phyloP scores from a whole-genome alignment of 2,113 vertebrate species.

The Toxotes chatareus region DNA sequence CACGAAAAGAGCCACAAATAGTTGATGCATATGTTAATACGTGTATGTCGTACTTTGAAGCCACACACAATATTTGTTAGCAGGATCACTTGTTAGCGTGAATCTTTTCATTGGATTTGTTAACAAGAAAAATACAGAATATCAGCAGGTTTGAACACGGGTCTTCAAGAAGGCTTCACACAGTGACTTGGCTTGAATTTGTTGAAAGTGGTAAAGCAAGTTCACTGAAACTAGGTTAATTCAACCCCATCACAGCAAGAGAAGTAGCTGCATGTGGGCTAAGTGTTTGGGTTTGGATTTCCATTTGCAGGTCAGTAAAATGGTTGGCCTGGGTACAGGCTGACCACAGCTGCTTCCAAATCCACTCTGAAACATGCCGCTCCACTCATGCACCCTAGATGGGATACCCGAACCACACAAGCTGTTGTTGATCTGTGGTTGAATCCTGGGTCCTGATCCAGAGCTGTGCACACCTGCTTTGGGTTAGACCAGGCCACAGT shows the following conservation, averaged over 20 bases:
- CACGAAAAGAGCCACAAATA: not conserved
- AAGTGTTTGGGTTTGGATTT: not conserved
- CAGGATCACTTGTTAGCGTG: too few species aligned
- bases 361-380: not conserved
- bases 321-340: not conserved
- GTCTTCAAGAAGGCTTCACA: too few species aligned
- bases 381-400: not conserved
- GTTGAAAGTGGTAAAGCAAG: too few species aligned
- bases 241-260: not conserved
- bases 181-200: too few species aligned
- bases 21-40: too few species aligned
- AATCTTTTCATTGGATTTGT: not conserved
- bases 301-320: not conserved
- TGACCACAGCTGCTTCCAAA: not conserved
- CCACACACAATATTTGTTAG: too few species aligned
- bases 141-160: not conserved
- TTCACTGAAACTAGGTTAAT: not conserved
- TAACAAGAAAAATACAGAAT: not conserved
- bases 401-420: not conserved
- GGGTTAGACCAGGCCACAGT: constrained; percentile 21
- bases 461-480: constrained; percentile 34
- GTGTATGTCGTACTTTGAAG: too few species aligned
- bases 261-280: not conserved
- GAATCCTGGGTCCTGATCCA: constrained; percentile 11
- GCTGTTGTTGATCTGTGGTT: constrained; percentile 4